phyloP scores from a whole-genome alignment of 23 tunicate genomes.

The Trididemnum miniatum region DNA sequence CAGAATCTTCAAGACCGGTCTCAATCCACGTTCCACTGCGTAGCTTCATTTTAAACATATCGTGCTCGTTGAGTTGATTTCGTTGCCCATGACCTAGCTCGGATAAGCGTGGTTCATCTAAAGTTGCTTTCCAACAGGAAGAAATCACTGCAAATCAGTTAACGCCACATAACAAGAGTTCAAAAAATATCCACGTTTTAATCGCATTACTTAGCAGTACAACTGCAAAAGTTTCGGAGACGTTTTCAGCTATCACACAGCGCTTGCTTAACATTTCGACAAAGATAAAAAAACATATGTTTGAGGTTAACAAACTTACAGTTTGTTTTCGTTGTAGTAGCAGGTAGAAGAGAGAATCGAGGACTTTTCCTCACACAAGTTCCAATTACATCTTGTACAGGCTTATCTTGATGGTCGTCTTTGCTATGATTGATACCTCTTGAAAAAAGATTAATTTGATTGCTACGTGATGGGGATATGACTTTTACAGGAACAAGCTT shows the following conservation, averaged over 20 bases:
- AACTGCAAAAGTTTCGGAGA: no score
- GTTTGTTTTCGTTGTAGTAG: not conserved
- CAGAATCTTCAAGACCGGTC: conserved; percentile 24
- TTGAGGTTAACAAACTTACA: not conserved
- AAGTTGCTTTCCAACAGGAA: no score
- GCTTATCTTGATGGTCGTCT: not conserved
- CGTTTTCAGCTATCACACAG: not conserved
- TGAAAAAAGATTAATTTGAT: not conserved
- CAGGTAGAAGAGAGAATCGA: not conserved
- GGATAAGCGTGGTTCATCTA: no score
- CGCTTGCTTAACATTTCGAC: not conserved
- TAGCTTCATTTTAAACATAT: conserved; percentile 14
- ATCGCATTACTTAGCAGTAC: no score
- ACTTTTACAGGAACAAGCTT: conserved; percentile 21
- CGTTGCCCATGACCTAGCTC: no score
- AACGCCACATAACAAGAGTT: no score
- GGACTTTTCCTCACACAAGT: not conserved
- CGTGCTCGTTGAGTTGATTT: no score
- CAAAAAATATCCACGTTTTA: no score
- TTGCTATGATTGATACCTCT: not conserved
- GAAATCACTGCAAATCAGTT: no score
- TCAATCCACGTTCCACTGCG: conserved; percentile 31
- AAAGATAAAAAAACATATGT: not conserved
- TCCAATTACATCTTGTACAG: not conserved
- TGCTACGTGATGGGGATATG: not conserved